Evolutionary conservation across 2,113 vertebrate species (phyloP).

Genomic region (Cephalopterus ornatus): DNA sequence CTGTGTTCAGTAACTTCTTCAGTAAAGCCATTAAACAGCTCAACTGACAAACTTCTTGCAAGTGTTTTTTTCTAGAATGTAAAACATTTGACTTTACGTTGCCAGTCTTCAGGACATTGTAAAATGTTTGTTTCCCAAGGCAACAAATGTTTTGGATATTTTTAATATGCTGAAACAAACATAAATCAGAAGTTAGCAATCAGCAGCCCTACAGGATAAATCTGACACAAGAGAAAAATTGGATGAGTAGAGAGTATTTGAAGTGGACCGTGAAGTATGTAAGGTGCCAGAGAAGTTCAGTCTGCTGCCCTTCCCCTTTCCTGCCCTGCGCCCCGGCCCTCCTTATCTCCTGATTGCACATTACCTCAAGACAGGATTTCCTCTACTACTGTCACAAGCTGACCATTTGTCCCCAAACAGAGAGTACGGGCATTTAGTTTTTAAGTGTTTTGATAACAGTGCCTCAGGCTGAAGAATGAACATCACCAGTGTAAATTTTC

Average conservation of each 20-base stretch:
- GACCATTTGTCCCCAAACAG: neutral
- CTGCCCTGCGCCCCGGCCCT: neutral
- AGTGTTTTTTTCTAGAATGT: neutral
- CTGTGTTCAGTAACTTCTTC: neutral
- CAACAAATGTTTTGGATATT: neutral
- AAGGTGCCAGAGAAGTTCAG: neutral
- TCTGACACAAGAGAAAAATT: neutral
- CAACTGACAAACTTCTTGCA: neutral
- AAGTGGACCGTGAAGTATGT: neutral
- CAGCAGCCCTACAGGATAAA: neutral
- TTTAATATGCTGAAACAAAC: neutral
- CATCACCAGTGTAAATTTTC: neutral
- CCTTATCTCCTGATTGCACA: neutral
- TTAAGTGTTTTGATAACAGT: neutral
- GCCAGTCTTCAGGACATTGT: neutral
- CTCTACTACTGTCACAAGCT: neutral
- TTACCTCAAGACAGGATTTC: neutral
- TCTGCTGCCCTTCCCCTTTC: neutral
- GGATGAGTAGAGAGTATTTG: neutral
- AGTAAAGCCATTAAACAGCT: neutral
- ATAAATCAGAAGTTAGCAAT: neutral
- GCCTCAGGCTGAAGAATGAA: neutral
- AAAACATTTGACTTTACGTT: neutral
- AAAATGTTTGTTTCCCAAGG: neutral
- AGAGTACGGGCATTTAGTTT: neutral